Base-by-base conservation (phyloP, 2,888 invertebrate species). In the Deilephila elpenor region DNA sequence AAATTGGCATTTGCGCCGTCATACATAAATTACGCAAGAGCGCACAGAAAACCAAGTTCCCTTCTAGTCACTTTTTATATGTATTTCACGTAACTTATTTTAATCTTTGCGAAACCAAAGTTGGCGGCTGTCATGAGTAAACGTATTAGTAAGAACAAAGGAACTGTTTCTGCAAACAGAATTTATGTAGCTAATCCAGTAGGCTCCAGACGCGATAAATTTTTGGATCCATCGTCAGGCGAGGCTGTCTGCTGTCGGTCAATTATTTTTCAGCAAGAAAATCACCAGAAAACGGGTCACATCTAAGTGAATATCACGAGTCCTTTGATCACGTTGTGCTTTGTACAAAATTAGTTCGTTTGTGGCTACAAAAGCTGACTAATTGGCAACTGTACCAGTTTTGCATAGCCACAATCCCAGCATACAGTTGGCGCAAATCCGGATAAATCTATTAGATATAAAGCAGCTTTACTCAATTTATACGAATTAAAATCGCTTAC, bases 1-100 rank as follows among this genome's bases (percentile, higher is more conserved):
- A 94, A 94, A 94, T 94, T 94, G 94, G 94, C 92, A 93, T 94
- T 94, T 93, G 91, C 90, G 92, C 91, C 91, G 93, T 91, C 93
- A 93, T 94, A 94, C 93, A 94, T 94, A 94, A 93, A 94, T 94
- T 93, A 93, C 90, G 86, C 80, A 85, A 82, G 86, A 86, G 91
- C 89, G 87, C 89, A 89, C 88, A 87, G 90, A 91, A 90, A 93
- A 93, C 89, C 90, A 88, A 91, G 86, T 90, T 90, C 87, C 85
- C 88, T 83, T 83, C 86, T 83, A 92, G 88, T 91, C 89, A 92
- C 89, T 92, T 93, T 91, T 92, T 92, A 82, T 83, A 79, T 61
- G 62, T 71, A 75, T 74, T 71, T 77, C 83, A n/a, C 81, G 78
- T 82, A 78, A 83, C 78, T 82, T 81, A 80, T 80, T 77, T 81